These are phyloP conservation scores for Rallus limicola DNA, from an alignment of 2,113 vertebrate species.

Conservation along the genomic window DNA sequence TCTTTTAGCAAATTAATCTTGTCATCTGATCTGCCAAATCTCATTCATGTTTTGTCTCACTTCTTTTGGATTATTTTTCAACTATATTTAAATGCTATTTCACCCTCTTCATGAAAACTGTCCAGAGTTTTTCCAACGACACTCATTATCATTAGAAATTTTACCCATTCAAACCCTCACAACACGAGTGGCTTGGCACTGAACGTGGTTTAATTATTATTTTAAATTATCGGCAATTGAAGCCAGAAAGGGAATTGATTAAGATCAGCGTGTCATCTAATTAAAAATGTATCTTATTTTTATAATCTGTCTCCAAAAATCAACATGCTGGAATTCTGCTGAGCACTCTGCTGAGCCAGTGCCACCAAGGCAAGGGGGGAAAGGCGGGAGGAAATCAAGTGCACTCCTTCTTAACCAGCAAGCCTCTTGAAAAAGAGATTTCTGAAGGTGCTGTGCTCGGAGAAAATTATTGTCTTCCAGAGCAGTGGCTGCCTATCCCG, in stretches of 20 bases:
- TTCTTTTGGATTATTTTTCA: neutral
- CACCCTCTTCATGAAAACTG: neutral
- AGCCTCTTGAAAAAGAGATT: neutral
- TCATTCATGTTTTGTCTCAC: neutral
- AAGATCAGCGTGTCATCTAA: neutral
- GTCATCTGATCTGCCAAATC: neutral
- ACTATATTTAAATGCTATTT: neutral
- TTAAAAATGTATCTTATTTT: constrained; percentile 29
- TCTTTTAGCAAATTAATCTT: neutral
- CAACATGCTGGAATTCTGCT: neutral
- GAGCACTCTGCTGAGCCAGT: neutral
- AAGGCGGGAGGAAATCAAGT: neutral
- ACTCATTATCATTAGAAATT: neutral
- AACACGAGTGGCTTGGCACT: neutral
- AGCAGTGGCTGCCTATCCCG: neutral
- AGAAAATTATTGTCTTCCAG: neutral
- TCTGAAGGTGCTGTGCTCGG: neutral
- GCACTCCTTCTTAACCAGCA: neutral
- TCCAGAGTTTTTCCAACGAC: neutral
- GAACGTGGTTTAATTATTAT: neutral
- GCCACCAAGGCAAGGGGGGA: neutral
- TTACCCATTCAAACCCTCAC: neutral
- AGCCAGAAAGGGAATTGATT: neutral
- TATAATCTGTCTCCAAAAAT: neutral
- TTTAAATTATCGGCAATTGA: neutral